Percentiles rank a stretch among this genome's conserved stretches.
Conservation (phyloP, 2,113 vertebrate species). For the Anarrhichthys ocellatus region DNA sequence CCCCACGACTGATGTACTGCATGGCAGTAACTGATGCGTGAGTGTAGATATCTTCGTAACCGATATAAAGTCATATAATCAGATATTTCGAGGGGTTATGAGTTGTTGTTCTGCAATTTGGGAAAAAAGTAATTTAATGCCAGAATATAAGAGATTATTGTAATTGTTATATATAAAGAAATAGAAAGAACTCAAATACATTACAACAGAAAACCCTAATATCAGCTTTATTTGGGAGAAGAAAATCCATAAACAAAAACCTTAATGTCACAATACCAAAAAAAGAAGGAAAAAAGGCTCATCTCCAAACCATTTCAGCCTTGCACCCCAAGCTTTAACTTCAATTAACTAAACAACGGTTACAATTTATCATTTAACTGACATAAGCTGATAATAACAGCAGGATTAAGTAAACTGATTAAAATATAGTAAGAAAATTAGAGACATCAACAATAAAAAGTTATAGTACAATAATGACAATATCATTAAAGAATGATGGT, state of each 20-base stretch:
- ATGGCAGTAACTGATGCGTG: background rate
- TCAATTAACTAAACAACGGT: slow-evolving; percentile 61
- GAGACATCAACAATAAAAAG: slow-evolving; percentile 70
- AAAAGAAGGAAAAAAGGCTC: slow-evolving; percentile 5
- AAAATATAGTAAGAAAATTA: slow-evolving; percentile 74
- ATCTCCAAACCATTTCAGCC: slow-evolving; percentile 32
- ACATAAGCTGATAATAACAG: slow-evolving; percentile 66
- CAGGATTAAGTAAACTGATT: slow-evolving; percentile 70
- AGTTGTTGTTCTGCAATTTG: slow-evolving; percentile 22
- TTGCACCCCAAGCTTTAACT: slow-evolving; percentile 51
- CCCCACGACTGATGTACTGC: background rate
- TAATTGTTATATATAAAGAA: slow-evolving; percentile 21
- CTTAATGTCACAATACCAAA: slow-evolving; percentile 59
- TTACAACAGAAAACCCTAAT: slow-evolving; percentile 58
- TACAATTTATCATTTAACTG: slow-evolving; percentile 64
- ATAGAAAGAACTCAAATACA: slow-evolving; percentile 45
- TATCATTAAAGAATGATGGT: slow-evolving; percentile 57
- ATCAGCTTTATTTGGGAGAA: slow-evolving; percentile 65
- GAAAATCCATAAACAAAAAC: slow-evolving; percentile 49
- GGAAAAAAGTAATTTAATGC: slow-evolving; percentile 28
- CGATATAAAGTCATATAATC: background rate
- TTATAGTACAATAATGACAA: slow-evolving; percentile 68
- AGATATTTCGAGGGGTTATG: slow-evolving; percentile 12
- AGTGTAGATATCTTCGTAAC: background rate
- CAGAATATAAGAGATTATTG: slow-evolving; percentile 19